These are phyloP conservation scores for Nyctibius bracteatus DNA, from an alignment of 2,113 vertebrate genomes.

Conservation along the genomic window DNA sequence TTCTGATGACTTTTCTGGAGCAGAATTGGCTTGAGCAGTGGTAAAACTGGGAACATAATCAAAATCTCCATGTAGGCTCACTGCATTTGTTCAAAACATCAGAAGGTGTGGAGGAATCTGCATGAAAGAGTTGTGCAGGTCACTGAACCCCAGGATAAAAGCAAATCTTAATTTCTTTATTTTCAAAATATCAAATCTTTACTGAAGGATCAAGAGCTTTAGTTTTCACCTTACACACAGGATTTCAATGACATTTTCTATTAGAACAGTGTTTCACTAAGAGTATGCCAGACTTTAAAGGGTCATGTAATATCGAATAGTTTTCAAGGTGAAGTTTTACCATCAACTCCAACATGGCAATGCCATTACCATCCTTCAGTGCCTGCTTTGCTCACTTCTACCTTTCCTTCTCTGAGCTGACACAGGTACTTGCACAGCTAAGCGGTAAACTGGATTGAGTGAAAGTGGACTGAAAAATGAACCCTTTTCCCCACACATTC, in stretches of 20 bases:
- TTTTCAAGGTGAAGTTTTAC: not conserved
- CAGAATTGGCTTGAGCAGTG: slow-evolving; percentile 50
- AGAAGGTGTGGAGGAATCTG: slow-evolving; percentile 70
- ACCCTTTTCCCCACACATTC: not conserved
- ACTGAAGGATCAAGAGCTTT: not conserved
- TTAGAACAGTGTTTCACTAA: not conserved
- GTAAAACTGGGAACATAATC: slow-evolving; percentile 51
- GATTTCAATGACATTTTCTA: not conserved
- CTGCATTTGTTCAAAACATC: slow-evolving; percentile 68
- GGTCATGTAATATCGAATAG: too few species aligned
- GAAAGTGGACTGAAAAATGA: not conserved
- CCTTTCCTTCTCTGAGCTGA: not conserved
- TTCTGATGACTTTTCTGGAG: slow-evolving; percentile 21
- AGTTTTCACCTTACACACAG: not conserved
- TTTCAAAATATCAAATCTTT: not conserved
- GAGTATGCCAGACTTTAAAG: not conserved
- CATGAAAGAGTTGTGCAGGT: not conserved
- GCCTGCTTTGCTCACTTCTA: not conserved
- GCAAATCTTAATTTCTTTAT: not conserved
- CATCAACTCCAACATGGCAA: not conserved
- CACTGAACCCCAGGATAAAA: not conserved
- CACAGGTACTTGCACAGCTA: not conserved
- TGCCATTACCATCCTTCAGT: not conserved
- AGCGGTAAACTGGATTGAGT: not conserved
- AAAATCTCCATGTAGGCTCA: slow-evolving; percentile 58